Percentiles rank a stretch among this genome's conserved stretches.
Evolutionary conservation across 2,113 vertebrate genomes (phyloP).

Genomic region (Jaculus jaculus): DNA sequence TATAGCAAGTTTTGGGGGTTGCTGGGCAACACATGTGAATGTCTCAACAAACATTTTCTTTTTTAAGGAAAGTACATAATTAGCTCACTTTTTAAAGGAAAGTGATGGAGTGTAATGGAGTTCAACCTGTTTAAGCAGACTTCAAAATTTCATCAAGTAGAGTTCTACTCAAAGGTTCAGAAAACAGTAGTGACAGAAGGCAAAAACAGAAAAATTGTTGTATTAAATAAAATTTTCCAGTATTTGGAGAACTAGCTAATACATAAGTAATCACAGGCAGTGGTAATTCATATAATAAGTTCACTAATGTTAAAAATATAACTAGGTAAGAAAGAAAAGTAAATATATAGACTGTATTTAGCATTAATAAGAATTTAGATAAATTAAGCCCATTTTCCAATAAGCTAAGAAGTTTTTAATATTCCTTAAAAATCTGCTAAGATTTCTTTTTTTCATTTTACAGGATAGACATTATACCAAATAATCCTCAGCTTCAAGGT

Average conservation of each 20-base stretch:
- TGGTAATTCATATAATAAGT: not conserved
- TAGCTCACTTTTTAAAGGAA: conserved; percentile 48
- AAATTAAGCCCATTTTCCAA: not conserved
- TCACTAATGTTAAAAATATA: not conserved
- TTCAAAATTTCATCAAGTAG: conserved; percentile 2
- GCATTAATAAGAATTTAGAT: not conserved
- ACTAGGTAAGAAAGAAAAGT: not conserved
- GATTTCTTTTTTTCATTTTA: not conserved
- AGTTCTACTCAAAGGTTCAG: not conserved
- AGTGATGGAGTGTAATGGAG: conserved; percentile 61
- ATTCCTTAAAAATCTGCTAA: not conserved
- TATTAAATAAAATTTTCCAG: conserved; percentile 29
- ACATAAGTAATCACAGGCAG: not conserved
- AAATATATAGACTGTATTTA: not conserved
- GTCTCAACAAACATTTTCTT: conserved; percentile 60
- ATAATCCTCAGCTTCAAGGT: not conserved
- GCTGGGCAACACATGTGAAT: conserved; percentile 9
- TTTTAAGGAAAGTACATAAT: conserved; percentile 52
- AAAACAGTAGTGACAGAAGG: not conserved
- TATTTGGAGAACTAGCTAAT: conserved; percentile 4
- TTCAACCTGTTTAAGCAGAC: conserved; percentile 48
- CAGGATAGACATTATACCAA: not conserved
- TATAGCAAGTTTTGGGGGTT: conserved; percentile 49
- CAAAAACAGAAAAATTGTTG: conserved; percentile 37
- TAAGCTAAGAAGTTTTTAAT: not conserved